Base-by-base conservation (phyloP, 2,113 vertebrate species). In the Ptilonorhynchus violaceus region DNA sequence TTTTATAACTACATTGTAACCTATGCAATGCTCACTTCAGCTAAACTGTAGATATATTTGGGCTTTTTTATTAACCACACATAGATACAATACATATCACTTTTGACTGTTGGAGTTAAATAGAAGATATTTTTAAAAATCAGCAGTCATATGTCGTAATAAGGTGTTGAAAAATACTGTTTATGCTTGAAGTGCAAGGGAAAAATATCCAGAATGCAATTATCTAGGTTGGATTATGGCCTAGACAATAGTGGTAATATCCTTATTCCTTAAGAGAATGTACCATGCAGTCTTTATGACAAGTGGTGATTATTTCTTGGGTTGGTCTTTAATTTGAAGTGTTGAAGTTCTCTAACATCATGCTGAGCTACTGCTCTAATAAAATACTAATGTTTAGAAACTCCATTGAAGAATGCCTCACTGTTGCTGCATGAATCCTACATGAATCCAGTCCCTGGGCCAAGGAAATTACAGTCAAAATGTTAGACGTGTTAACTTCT, bases 361-460 rank as follows among this genome's bases (percentile, higher is more conserved):
- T 83, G 89, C 87, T 92, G 95, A 91, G 85, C 74, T 92, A 47
- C 60, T 84, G 22, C 66, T 89, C 53, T 88, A 88, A 79, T 79
- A 82, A 93, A 96, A 91, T 81, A 77, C 63, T 76, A 84, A 70
- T n/a, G 24, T 90, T 89, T 88, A 88, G 66, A 89, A 80, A 49
- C 49, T 76, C 49, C 33, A 15, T 2, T 52, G 49, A 69, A 76
- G 46, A 89, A 39, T 28, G 9, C 27, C 33, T 88, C 28, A 17
- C 39, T 72, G 24, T 75, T 70, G 22, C 28, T 87, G 41, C 72
- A 66, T 62, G 46, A 87, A 58, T 89, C n/a, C 37, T 64, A 7
- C 30, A 13, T 53, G 78, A 89, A 85, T 10, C 28, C 46, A 39
- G 24, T 81, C 35, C 6, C 21, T 42, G 46, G 21, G 73, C 47